Conservation (phyloP, 2,888 invertebrate genomes). For the Danaus chrysippus region DNA sequence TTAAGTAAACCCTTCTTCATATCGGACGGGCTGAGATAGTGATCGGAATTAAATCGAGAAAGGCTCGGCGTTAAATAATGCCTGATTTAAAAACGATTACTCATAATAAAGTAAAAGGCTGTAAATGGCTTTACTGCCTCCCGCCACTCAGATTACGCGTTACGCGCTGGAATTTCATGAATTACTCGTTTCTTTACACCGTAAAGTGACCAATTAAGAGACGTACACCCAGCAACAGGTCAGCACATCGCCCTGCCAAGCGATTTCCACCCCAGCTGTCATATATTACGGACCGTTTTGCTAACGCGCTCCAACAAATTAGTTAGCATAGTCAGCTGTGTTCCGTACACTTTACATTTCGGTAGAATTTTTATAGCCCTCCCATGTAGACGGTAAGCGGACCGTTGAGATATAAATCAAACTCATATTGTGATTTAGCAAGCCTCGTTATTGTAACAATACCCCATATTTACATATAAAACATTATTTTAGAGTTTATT, state of each 20-base stretch:
- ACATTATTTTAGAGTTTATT: constrained; percentile 70
- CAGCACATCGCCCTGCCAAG: constrained; percentile 10
- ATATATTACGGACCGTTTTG: constrained; percentile 21
- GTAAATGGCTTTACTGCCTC: constrained; percentile 35
- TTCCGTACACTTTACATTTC: constrained; percentile 41
- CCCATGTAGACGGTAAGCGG: constrained; percentile 70
- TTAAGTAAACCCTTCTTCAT: not conserved
- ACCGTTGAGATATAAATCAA: constrained; percentile 78
- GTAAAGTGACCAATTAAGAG: constrained; percentile 49
- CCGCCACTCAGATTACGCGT: constrained; percentile 38
- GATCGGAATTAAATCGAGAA: constrained; percentile 11
- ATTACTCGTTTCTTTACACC: constrained; percentile 42
- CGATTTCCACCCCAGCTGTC: constrained; percentile 18
- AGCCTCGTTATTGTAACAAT: constrained; percentile 82
- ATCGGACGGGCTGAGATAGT: not conserved
- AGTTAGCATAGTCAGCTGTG: constrained; percentile 14
- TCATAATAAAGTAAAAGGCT: constrained; percentile 34
- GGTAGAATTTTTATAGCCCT: constrained; percentile 66
- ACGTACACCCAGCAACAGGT: constrained; percentile 31
- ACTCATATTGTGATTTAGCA: constrained; percentile 80
- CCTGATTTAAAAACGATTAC: constrained; percentile 35
- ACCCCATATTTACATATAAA: constrained; percentile 79
- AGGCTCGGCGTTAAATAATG: constrained; percentile 29
- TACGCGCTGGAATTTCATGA: constrained; percentile 42
- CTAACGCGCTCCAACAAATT: constrained; percentile 8